Evolutionary conservation across 53 echinoderm and acorn worm genomes (phyloP), one percentile per base, ranked within the genome.

Genomic region (Crossaster papposus): DNA sequence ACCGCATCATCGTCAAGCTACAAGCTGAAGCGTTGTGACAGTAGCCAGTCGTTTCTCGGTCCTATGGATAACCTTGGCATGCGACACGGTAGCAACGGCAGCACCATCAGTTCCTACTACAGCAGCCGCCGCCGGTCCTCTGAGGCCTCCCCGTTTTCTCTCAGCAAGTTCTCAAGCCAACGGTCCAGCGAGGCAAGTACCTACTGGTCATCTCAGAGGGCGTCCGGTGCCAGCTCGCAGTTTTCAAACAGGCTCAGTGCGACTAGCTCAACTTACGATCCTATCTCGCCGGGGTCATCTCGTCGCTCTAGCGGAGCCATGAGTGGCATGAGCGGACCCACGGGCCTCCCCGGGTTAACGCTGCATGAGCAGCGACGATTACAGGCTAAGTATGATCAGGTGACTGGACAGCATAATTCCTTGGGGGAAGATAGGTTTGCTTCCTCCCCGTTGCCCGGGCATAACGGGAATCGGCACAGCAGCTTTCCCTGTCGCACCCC

Each of bases 91-190:
- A 99, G 99, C 91, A 96, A 95, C 74, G 93, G 90, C 35, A 99
- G 96, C 85, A 92, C 93, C 14, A 82, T 93, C 92, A 96, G 96
- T 77, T 99, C 96, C n/a, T 99, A 99, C 87, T 92, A 93, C 92
- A 99, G 99, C 80, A 96, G 98, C 44, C 91, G n/a, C n/a, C n/a
- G 96, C 3, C 89, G 95, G 23, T 99, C 99, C 50, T 99, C 99
- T 0, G 99, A 99, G 54, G 99, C 99, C 13, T 99, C 99, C 3
- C 96, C 99, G 36, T 99, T 96, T 91, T 95, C 95, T 54, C 77
- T 91, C 83, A 96, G 94, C 62, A 90, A 95, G 58, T 94, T 96
- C 83, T 96, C 93, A 17, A 99, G 99, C 72, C 91, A 96, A 15
- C 79, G 99, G 28, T 99, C 99, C 53, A 96, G 96, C 54, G 96